phyloP scores from a whole-genome alignment of 1,140 invertebrate species.

The Ganaspis sp. region DNA sequence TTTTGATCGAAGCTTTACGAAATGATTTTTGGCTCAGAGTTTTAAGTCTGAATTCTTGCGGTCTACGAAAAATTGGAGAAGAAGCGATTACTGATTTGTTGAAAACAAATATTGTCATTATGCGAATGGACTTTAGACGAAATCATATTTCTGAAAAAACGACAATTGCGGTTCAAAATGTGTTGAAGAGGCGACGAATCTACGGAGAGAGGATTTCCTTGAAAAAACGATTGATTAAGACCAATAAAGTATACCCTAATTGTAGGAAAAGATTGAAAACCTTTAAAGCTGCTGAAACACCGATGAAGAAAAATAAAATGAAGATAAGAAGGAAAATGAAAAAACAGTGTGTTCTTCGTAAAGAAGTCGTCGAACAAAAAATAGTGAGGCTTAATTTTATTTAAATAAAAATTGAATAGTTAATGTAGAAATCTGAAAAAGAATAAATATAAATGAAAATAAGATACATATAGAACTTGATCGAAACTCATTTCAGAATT shows the following conservation, averaged over 20 bases:
- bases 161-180: constrained; percentile 34
- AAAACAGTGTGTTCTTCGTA: too few relatives aligned
- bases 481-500: too few relatives aligned
- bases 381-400: too few relatives aligned
- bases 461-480: too few relatives aligned
- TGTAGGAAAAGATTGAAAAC: neutral
- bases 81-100: constrained; percentile 31
- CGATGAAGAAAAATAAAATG: neutral
- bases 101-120: neutral
- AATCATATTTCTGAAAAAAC: constrained; percentile 26
- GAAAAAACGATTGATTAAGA: constrained; percentile 37
- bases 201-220: constrained; percentile 30
- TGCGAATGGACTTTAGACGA: neutral
- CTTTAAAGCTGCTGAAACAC: neutral
- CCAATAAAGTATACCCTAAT: neutral
- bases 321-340: neutral
- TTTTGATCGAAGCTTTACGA: constrained; percentile 40
- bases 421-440: too few relatives aligned
- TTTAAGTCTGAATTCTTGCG: constrained; percentile 48
- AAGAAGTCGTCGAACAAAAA: too few relatives aligned
- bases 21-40: constrained; percentile 50
- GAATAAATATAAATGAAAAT: too few relatives aligned
- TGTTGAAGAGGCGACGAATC: constrained; percentile 39
- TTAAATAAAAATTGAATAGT: too few relatives aligned
- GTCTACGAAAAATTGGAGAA: constrained; percentile 36